These are phyloP conservation scores for Meiosimyza platycephala DNA, from an alignment of 2,888 invertebrate species.

Conservation along the genomic window DNA sequence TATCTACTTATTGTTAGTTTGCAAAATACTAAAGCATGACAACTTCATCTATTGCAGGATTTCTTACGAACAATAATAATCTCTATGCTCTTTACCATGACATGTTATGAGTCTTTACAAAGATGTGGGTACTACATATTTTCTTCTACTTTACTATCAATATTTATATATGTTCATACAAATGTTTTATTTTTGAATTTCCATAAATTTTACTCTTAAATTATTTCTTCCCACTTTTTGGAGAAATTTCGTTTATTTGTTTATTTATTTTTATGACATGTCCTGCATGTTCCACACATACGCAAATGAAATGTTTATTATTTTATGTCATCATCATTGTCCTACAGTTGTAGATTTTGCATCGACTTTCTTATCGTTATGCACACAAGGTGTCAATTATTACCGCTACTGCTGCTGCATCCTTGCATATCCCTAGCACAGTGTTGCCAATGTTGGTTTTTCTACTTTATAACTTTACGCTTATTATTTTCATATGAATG, in stretches of 20 bases:
- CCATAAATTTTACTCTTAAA: conserved; percentile 7
- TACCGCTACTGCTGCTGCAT: conserved; percentile 15
- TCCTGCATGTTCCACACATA: conserved; percentile 15
- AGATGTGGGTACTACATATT: too few relatives aligned
- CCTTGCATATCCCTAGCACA: not conserved
- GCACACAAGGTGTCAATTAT: conserved; percentile 28
- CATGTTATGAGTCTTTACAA: too few relatives aligned
- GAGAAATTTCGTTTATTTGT: conserved; percentile 11
- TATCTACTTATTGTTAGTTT: not conserved
- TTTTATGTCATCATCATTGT: conserved; percentile 7
- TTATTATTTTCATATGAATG: conserved; percentile 3
- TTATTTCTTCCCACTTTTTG: conserved; percentile 10
- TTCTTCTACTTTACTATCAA: too few relatives aligned
- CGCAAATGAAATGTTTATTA: not conserved
- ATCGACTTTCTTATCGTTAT: conserved; percentile 8
- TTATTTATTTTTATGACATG: conserved; percentile 28
- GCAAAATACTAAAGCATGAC: conserved; percentile 15
- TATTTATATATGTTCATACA: too few relatives aligned
- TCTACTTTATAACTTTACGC: conserved; percentile 20
- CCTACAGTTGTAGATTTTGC: conserved; percentile 1
- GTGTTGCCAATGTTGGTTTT: conserved; percentile 23
- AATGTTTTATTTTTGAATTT: not conserved
- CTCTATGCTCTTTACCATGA: too few relatives aligned
- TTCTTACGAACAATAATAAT: not conserved
- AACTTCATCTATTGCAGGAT: conserved; percentile 26